phyloP scores from a whole-genome alignment of 2,113 vertebrate species.

The Pomatorhinus ruficollis region DNA sequence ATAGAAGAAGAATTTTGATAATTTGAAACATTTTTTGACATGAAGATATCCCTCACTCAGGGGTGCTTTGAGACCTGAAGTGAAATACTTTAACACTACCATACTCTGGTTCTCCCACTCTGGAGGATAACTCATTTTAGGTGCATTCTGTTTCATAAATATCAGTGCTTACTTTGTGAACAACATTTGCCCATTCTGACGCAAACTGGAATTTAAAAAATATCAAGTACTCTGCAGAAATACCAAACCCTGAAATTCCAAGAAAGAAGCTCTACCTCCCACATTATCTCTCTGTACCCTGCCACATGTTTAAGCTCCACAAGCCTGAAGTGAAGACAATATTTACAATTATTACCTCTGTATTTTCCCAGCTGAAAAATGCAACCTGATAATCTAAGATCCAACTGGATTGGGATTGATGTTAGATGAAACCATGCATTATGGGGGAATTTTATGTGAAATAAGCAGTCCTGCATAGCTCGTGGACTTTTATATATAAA shows the following conservation, averaged over 20 bases:
- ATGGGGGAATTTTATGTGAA: conserved; percentile 42
- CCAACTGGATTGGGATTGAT: background rate
- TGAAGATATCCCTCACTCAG: background rate
- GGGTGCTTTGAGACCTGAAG: background rate
- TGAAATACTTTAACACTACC: background rate
- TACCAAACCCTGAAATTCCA: background rate
- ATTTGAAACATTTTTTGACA: background rate
- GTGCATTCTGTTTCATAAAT: background rate
- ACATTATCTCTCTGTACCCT: background rate
- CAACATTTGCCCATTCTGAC: background rate
- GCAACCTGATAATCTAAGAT: conserved; percentile 23
- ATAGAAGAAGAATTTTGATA: background rate
- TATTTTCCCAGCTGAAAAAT: conserved; percentile 52
- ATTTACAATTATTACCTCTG: conserved; percentile 45
- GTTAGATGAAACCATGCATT: conserved; percentile 33
- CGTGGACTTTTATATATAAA: background rate
- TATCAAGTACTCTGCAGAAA: background rate
- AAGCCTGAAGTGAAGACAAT: background rate
- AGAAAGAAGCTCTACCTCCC: background rate
- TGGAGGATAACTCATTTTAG: background rate
- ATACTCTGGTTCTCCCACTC: background rate
- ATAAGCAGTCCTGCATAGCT: background rate
- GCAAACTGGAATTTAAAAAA: background rate
- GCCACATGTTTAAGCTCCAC: background rate
- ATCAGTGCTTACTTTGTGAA: background rate